Evolutionary conservation across 1,140 invertebrate species (phyloP).

Genomic region (Thaumatotibia leucotreta): DNA sequence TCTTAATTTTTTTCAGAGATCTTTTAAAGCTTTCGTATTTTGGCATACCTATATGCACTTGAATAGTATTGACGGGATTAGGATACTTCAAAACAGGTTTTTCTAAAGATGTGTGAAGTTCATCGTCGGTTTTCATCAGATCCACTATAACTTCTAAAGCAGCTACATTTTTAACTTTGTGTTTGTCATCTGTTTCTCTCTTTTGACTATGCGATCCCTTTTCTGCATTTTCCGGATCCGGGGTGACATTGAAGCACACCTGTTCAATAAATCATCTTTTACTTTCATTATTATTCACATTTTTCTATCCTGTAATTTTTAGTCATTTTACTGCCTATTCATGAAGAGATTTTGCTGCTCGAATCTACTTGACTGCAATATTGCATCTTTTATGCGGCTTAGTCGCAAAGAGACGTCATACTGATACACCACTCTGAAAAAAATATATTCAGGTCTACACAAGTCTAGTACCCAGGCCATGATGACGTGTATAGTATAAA

Average conservation of each 20-base stretch:
- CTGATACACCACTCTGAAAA: background rate
- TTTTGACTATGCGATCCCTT: conserved; percentile 7
- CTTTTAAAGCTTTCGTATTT: conserved; percentile 27
- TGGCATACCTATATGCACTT: conserved; percentile 45
- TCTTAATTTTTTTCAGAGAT: conserved; percentile 32
- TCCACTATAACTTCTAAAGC: conserved; percentile 50
- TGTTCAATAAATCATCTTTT: background rate
- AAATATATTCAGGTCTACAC: background rate
- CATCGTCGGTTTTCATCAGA: conserved; percentile 31
- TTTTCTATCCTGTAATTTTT: background rate
- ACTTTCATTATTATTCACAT: background rate
- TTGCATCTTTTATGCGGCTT: background rate
- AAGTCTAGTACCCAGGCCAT: background rate
- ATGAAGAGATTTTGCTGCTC: background rate
- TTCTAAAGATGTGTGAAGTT: conserved; percentile 19
- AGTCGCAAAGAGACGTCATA: background rate
- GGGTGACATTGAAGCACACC: background rate
- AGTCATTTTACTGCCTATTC: background rate
- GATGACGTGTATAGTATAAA: too few relatives aligned
- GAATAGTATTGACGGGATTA: conserved; percentile 23
- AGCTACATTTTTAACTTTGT: conserved; percentile 46
- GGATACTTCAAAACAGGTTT: background rate
- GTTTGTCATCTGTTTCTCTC: conserved; percentile 21
- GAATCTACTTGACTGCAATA: background rate
- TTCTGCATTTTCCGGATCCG: background rate